Evolutionary conservation across 2,113 vertebrate genomes (phyloP).

Genomic region (Rhodinocichla rosea): DNA sequence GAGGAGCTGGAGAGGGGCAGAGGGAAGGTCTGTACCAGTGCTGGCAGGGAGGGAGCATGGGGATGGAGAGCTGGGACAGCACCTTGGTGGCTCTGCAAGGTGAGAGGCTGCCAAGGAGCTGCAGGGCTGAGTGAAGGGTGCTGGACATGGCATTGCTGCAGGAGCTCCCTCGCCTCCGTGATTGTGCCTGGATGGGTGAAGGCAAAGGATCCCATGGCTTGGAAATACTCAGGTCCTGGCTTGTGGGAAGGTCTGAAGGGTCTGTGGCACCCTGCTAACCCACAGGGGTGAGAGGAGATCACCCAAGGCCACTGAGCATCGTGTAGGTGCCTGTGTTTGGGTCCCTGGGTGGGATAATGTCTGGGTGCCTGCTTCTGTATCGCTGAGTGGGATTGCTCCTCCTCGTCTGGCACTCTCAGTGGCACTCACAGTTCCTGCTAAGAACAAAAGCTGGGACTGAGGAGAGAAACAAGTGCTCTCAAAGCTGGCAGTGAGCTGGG

Average conservation of each 20-base stretch:
- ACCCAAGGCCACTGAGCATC: not conserved
- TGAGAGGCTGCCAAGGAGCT: not conserved
- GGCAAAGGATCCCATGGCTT: not conserved
- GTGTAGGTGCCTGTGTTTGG: not conserved
- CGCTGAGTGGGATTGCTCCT: not conserved
- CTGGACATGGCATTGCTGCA: not conserved
- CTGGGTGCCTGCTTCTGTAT: not conserved
- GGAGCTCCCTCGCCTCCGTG: not conserved
- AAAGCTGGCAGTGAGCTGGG: not conserved
- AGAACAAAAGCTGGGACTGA: constrained; percentile 3
- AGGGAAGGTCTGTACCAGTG: not conserved
- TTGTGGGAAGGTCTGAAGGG: not conserved
- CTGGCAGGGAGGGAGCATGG: accelerated
- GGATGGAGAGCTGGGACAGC: not conserved
- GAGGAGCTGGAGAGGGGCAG: not conserved
- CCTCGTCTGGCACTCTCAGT: not conserved
- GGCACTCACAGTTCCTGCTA: not conserved
- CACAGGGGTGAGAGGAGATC: not conserved
- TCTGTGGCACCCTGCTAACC: not conserved
- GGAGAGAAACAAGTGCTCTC: not conserved
- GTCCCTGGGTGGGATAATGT: not conserved
- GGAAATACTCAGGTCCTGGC: not conserved
- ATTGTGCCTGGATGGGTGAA: not conserved
- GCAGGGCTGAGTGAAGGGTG: not conserved
- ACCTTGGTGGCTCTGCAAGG: not conserved